These are phyloP conservation scores for Lophotis ruficrista DNA, from an alignment of 2,113 vertebrate species.

Conservation along the genomic window DNA sequence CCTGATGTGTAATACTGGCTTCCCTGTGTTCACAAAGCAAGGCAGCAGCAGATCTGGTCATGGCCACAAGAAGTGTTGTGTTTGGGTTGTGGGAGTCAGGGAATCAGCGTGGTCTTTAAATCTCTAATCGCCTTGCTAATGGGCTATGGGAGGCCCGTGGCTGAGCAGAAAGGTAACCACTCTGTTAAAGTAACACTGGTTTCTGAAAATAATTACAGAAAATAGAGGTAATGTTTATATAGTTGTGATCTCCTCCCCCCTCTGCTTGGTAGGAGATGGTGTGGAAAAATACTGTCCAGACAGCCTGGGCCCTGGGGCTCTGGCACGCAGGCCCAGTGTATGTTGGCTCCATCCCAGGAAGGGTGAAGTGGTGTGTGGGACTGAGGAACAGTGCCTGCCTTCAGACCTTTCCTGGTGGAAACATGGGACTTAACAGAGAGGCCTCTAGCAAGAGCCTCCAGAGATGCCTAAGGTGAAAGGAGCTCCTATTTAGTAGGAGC, in stretches of 20 bases:
- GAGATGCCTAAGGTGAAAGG: not conserved
- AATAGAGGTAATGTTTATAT: not conserved
- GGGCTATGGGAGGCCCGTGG: not conserved
- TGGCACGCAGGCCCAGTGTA: rapidly evolving
- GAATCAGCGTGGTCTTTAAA: not conserved
- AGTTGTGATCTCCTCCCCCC: not conserved
- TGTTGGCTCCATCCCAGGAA: not conserved
- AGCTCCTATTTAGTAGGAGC: not conserved
- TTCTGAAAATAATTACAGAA: not conserved
- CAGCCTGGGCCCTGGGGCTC: not conserved
- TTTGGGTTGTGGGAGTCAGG: not conserved
- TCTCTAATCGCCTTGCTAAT: not conserved
- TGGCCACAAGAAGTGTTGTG: not conserved
- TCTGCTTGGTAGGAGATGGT: not conserved
- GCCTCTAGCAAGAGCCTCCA: not conserved
- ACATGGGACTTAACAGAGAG: not conserved
- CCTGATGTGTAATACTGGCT: rapidly evolving
- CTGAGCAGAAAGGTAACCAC: not conserved
- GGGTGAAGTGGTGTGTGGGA: not conserved
- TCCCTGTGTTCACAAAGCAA: not conserved
- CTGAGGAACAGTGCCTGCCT: not conserved
- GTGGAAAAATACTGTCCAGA: not conserved
- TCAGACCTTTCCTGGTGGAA: conserved; percentile 10
- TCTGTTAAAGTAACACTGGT: not conserved
- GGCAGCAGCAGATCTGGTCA: not conserved